Percentiles rank a stretch among this genome's conserved stretches.
Evolutionary conservation across 1,140 invertebrate species (phyloP).

Genomic region (Drosophila kepulauana): DNA sequence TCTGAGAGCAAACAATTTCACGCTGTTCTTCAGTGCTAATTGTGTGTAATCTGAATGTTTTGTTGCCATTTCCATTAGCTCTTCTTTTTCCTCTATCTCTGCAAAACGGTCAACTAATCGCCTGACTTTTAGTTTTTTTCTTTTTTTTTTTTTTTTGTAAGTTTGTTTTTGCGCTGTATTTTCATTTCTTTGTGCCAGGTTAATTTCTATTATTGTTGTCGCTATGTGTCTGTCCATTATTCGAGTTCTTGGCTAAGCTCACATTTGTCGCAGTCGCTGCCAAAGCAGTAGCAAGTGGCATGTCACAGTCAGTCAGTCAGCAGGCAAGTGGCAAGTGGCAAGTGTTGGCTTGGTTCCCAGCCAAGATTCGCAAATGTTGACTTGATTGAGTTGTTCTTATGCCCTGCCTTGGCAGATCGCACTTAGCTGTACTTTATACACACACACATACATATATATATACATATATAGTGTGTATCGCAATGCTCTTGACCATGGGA

Average conservation of each 20-base stretch:
- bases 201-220: constrained; percentile 50
- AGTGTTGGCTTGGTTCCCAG: constrained; percentile 66
- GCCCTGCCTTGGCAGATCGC: constrained; percentile 67
- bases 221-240: constrained; percentile 37
- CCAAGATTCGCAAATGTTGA: constrained; percentile 55
- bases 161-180: constrained; percentile 40
- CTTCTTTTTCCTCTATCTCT: constrained; percentile 44
- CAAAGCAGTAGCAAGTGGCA: constrained; percentile 17
- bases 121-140: constrained; percentile 36
- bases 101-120: constrained; percentile 70
- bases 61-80: constrained; percentile 49
- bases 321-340: constrained; percentile 16
- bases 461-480: neutral
- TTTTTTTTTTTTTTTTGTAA: constrained; percentile 38
- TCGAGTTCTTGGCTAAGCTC: constrained; percentile 29
- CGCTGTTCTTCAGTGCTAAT: constrained; percentile 25
- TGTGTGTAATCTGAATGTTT: constrained; percentile 38
- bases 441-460: constrained; percentile 34
- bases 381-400: constrained; percentile 78
- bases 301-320: constrained; percentile 34
- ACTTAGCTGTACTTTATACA: constrained; percentile 76
- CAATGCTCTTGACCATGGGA: constrained; percentile 50
- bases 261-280: constrained; percentile 61
- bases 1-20: constrained; percentile 29
- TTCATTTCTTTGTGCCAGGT: constrained; percentile 35